phyloP scores from a whole-genome alignment of 2,113 vertebrate genomes.

The Erpornis zantholeuca region DNA sequence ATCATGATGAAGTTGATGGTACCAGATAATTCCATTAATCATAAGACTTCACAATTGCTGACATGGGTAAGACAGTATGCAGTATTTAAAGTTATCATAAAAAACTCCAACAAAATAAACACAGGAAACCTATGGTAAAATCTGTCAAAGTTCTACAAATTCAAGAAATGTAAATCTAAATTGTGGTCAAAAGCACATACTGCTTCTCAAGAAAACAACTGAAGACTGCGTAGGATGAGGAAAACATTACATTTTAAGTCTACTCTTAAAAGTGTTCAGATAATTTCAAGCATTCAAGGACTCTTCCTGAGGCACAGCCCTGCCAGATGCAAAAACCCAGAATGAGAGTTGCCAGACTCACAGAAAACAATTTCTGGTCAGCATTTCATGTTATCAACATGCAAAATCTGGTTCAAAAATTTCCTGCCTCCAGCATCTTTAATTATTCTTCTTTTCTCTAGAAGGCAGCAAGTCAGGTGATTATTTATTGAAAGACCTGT shows the following conservation, averaged over 20 bases:
- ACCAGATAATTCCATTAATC: neutral
- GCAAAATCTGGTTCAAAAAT: neutral
- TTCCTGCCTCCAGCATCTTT: neutral
- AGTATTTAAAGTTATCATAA: neutral
- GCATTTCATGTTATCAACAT: neutral
- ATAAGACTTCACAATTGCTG: neutral
- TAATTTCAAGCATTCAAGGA: neutral
- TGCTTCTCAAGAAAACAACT: neutral
- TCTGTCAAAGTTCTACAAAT: neutral
- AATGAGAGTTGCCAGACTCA: neutral
- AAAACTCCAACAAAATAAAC: neutral
- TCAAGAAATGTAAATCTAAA: neutral
- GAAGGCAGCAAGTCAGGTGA: neutral
- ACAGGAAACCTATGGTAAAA: neutral
- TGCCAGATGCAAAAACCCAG: neutral
- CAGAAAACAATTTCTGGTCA: neutral
- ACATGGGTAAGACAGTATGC: neutral
- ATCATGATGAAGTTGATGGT: neutral
- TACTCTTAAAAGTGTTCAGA: neutral
- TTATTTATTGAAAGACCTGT: neutral
- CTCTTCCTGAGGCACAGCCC: neutral
- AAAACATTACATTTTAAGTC: neutral
- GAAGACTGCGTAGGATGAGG: neutral
- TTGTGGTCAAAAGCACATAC: neutral
- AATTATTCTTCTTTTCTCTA: neutral